phyloP scores from a whole-genome alignment of 2,113 vertebrate species.

The Ailurus styani region DNA sequence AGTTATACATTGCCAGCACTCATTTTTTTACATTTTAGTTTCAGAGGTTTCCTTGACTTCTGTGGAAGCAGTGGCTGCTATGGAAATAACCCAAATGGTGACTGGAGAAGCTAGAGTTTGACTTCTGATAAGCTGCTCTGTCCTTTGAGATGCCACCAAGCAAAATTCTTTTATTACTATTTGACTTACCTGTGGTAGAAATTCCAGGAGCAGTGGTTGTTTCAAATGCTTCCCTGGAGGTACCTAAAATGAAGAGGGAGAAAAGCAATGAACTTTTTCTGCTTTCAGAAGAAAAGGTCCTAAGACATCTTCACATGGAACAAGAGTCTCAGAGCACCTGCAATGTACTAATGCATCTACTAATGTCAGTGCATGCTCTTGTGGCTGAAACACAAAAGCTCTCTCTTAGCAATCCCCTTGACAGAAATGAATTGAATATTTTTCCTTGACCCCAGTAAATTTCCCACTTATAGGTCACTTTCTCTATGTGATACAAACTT shows the following conservation, averaged over 20 bases:
- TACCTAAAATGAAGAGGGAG: not conserved
- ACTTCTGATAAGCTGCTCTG: not conserved
- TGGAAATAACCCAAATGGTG: not conserved
- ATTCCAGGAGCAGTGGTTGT: not conserved
- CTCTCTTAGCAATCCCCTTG: not conserved
- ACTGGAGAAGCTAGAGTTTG: not conserved
- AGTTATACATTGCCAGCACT: not conserved
- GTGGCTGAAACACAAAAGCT: not conserved
- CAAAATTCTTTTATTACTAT: not conserved
- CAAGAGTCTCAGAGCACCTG: not conserved
- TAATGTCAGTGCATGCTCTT: not conserved
- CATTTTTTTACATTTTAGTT: not conserved
- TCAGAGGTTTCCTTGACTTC: not conserved
- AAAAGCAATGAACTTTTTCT: not conserved
- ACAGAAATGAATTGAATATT: not conserved
- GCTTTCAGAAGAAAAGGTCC: not conserved
- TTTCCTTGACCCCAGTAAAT: not conserved
- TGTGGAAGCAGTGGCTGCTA: not conserved
- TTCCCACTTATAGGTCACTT: not conserved
- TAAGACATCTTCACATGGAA: not conserved
- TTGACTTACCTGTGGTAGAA: slow-evolving; percentile 5
- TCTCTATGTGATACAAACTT: not conserved
- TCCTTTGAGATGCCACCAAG: not conserved
- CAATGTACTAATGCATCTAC: not conserved
- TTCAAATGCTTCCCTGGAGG: not conserved